phyloP scores from a whole-genome alignment of 1,140 invertebrate genomes.

The Drosophila murphyi region DNA sequence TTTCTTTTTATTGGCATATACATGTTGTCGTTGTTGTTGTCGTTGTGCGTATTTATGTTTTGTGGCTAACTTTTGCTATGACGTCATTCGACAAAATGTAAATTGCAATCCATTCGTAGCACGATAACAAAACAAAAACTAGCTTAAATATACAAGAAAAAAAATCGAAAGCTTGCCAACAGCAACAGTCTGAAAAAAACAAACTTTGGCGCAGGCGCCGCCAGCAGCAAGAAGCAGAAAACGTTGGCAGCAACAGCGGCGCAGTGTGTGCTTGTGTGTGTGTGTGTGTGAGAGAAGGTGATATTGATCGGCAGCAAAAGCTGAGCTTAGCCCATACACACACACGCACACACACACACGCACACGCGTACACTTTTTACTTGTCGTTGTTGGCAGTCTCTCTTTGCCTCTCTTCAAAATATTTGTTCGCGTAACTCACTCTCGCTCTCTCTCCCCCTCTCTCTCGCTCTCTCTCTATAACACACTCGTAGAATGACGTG shows the following conservation, averaged over 20 bases:
- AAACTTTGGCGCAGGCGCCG: constrained; percentile 25
- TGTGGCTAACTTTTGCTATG: constrained; percentile 13
- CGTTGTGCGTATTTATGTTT: constrained; percentile 4
- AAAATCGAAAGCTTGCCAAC: constrained; percentile 36
- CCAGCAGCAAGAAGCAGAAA: not conserved
- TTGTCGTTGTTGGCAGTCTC: constrained; percentile 12
- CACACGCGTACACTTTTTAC: constrained; percentile 14
- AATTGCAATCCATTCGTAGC: constrained; percentile 4
- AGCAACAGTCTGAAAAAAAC: constrained; percentile 3
- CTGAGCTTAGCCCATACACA: not conserved
- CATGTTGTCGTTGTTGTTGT: not conserved
- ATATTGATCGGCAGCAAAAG: constrained; percentile 17
- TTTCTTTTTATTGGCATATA: constrained; percentile 43
- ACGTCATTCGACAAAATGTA: constrained; percentile 17
- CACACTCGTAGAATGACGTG: constrained; percentile 42
- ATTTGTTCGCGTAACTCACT: not conserved
- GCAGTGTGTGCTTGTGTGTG: too few species aligned
- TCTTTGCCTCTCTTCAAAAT: not conserved
- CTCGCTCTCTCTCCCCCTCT: constrained; percentile 11
- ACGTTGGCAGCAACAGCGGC: not conserved
- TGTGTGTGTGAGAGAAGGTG: not conserved
- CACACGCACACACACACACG: not conserved
- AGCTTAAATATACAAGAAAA: not conserved
- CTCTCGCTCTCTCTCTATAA: constrained; percentile 2
- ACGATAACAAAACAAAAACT: constrained; percentile 3